Evolutionary conservation across 2,888 invertebrate species (phyloP).

Genomic region (Heliconius hortense): DNA sequence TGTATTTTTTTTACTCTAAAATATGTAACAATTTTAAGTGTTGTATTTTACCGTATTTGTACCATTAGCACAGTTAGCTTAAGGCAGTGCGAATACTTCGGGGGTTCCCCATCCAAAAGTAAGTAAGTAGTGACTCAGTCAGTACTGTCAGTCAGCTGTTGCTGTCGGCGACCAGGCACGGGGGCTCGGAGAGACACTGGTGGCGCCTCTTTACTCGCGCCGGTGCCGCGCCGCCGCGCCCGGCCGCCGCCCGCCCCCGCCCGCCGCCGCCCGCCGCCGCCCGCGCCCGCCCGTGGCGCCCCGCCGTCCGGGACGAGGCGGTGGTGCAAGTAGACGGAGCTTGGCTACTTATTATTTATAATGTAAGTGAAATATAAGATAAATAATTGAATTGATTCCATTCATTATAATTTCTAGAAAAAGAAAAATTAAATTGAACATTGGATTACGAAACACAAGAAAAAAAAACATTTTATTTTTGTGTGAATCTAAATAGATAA

Average conservation of each 20-base stretch:
- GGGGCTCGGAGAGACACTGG: conserved; percentile 41
- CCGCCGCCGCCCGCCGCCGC: conserved; percentile 45
- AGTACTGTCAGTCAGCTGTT: conserved; percentile 4
- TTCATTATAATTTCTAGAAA: no score
- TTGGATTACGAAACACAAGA: no score
- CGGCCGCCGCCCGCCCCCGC: conserved; percentile 55
- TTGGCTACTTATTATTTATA: no score
- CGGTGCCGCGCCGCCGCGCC: conserved; percentile 49
- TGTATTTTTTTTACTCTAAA: no score
- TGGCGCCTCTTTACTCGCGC: conserved; percentile 65
- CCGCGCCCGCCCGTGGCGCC: conserved; percentile 46
- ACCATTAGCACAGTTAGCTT: no score
- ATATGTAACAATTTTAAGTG: no score
- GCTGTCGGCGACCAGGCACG: not conserved
- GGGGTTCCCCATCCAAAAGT: not conserved
- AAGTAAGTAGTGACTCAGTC: not conserved
- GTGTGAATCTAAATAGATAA: no score
- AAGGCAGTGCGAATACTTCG: not conserved
- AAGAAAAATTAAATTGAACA: no score
- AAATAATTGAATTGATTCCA: no score
- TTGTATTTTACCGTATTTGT: no score
- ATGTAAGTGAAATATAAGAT: no score
- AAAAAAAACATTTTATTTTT: no score
- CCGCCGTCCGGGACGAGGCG: conserved; percentile 43
- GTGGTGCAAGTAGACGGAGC: conserved; percentile 13